Conservation (phyloP, 2,113 vertebrate genomes). For the Solenodon paradoxus region DNA sequence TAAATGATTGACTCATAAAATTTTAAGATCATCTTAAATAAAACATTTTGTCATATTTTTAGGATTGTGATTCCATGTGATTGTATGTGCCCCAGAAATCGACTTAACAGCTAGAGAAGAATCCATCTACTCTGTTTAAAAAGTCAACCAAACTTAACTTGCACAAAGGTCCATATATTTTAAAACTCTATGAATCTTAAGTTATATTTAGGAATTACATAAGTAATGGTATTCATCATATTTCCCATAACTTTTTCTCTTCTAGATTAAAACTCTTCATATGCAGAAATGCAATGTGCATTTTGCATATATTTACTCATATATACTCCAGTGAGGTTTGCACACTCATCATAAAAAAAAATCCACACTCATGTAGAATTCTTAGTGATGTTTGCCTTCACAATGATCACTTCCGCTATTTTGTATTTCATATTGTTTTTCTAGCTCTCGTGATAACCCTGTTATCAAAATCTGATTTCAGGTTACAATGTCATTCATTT, state of each 20-base stretch:
- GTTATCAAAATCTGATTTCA: not conserved
- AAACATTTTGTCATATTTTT: slow-evolving; percentile 11
- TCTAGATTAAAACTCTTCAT: slow-evolving; percentile 59
- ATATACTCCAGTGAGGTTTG: slow-evolving; percentile 18
- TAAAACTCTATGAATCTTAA: slow-evolving; percentile 56
- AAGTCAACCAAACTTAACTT: slow-evolving; percentile 37
- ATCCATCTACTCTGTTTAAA: slow-evolving; percentile 1
- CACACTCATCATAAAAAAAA: slow-evolving; percentile 35
- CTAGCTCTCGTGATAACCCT: not conserved
- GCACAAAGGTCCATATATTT: slow-evolving; percentile 39
- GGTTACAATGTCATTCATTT: not conserved
- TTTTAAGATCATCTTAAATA: slow-evolving; percentile 37
- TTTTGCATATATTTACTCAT: slow-evolving; percentile 60
- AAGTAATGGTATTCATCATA: slow-evolving; percentile 53
- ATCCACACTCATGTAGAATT: not conserved
- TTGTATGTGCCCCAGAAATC: not conserved
- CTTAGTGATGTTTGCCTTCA: not conserved
- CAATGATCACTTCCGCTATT: not conserved
- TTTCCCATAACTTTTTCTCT: slow-evolving; percentile 58
- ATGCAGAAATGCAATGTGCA: slow-evolving; percentile 55
- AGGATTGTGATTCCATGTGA: not conserved
- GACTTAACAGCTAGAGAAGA: slow-evolving; percentile 32
- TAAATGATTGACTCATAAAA: slow-evolving; percentile 28
- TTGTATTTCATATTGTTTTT: not conserved
- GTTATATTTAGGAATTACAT: slow-evolving; percentile 66